phyloP scores from a whole-genome alignment of 2,113 vertebrate species.

The Pongo pygmaeus region DNA sequence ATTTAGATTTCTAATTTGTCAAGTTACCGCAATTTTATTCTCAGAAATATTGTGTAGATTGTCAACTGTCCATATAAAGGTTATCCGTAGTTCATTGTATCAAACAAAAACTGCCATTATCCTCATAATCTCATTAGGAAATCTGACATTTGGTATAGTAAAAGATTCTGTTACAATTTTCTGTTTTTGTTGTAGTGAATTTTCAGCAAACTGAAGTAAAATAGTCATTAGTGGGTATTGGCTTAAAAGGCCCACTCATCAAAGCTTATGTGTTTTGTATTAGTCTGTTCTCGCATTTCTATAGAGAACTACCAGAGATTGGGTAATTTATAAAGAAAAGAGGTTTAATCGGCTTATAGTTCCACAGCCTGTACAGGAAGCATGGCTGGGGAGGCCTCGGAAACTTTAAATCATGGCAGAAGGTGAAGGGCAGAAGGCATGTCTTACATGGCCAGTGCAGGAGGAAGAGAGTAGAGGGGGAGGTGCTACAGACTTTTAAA shows the following conservation, averaged over 20 bases:
- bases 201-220: background rate
- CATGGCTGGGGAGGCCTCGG: too few species aligned
- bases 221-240: background rate
- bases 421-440: too few species aligned
- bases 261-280: background rate
- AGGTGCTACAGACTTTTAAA: too few species aligned
- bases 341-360: too few species aligned
- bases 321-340: too few species aligned
- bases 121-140: background rate
- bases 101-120: background rate
- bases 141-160: background rate
- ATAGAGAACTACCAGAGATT: too few species aligned
- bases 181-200: background rate
- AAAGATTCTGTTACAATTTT: background rate
- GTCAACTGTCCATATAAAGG: background rate
- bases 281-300: too few species aligned
- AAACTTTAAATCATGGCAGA: too few species aligned
- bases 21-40: background rate
- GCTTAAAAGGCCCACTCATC: background rate
- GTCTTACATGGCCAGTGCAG: too few species aligned
- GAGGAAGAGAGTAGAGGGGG: too few species aligned
- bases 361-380: too few species aligned
- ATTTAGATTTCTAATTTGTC: background rate
- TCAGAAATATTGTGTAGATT: background rate
- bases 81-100: background rate